Conservation (phyloP, 2,888 invertebrate genomes). For the Formica aserva region DNA sequence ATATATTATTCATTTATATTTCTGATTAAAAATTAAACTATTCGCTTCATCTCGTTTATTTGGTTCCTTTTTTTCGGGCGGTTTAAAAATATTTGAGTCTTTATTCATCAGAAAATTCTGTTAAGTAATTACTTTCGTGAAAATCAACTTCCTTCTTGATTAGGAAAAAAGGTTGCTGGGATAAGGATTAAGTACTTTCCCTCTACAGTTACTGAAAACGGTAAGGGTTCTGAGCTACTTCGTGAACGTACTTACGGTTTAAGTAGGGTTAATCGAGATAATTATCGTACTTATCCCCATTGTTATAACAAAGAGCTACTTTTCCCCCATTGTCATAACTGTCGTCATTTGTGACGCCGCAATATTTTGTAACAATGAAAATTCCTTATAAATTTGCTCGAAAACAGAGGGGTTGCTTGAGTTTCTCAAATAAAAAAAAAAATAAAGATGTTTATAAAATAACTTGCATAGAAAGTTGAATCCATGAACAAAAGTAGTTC, state of each 20-base stretch:
- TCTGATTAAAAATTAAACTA: not conserved
- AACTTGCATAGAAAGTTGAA: not conserved
- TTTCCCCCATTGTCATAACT: slow-evolving; percentile 16
- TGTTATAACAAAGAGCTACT: slow-evolving; percentile 36
- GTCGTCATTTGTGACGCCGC: slow-evolving; percentile 15
- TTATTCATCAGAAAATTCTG: slow-evolving; percentile 38
- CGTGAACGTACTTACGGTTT: slow-evolving; percentile 40
- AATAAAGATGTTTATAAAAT: not conserved
- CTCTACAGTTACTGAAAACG: slow-evolving; percentile 41
- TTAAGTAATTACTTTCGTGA: slow-evolving; percentile 51
- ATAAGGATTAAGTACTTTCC: slow-evolving; percentile 50
- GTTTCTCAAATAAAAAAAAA: not conserved
- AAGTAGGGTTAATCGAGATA: slow-evolving; percentile 51
- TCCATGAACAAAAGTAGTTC: not conserved
- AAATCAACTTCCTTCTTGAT: slow-evolving; percentile 43
- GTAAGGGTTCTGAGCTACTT: slow-evolving; percentile 31
- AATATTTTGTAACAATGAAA: slow-evolving; percentile 12
- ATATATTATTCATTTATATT: not conserved
- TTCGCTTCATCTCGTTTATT: not conserved
- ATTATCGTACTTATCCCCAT: slow-evolving; percentile 43
- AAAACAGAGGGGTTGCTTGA: not conserved
- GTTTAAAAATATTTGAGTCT: slow-evolving; percentile 16
- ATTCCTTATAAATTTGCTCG: not conserved
- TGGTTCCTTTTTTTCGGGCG: not conserved
- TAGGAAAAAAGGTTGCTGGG: slow-evolving; percentile 40